Percentiles rank a stretch among this genome's conserved stretches.
These are phyloP conservation scores for Gorsachius goisagi DNA, from an alignment of 2,113 vertebrate genomes.

Conservation along the genomic window DNA sequence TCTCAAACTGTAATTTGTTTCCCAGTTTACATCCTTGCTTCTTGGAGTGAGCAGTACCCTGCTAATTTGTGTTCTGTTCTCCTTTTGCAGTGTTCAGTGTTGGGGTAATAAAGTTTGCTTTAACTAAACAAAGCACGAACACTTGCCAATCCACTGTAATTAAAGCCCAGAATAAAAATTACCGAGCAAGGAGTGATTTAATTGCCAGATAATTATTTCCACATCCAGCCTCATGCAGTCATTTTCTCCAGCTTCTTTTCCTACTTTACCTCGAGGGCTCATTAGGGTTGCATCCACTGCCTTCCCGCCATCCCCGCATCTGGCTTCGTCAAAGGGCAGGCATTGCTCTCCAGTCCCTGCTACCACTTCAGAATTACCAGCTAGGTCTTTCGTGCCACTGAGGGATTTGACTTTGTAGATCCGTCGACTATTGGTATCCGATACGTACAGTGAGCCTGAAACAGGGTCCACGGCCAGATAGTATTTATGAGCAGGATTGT, in stretches of 20 bases:
- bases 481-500: constrained; percentile 98
- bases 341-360: constrained; percentile 97
- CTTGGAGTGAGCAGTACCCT: neutral
- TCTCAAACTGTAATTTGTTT: neutral
- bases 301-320: constrained; percentile 96
- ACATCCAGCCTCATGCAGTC: neutral
- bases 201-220: constrained; percentile 52
- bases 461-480: constrained; percentile 97
- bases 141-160: constrained; percentile 55
- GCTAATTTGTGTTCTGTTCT: constrained; percentile 45
- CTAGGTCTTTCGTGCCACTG: constrained; percentile 84
- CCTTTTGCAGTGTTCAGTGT: neutral
- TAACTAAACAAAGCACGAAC: constrained; percentile 58
- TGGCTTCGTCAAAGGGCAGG: constrained; percentile 93
- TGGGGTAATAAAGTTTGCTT: constrained; percentile 57
- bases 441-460: constrained; percentile 91
- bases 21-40: neutral
- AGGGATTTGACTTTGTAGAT: constrained; percentile 91
- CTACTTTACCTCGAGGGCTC: constrained; percentile 92
- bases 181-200: constrained; percentile 27
- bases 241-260: neutral
- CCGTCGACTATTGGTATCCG: constrained; percentile 94
- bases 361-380: constrained; percentile 92
- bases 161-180: constrained; percentile 60
- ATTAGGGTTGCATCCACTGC: constrained; percentile 96